Evolutionary conservation across 2,888 invertebrate species (phyloP).

Genomic region (Alloplasta piceator): DNA sequence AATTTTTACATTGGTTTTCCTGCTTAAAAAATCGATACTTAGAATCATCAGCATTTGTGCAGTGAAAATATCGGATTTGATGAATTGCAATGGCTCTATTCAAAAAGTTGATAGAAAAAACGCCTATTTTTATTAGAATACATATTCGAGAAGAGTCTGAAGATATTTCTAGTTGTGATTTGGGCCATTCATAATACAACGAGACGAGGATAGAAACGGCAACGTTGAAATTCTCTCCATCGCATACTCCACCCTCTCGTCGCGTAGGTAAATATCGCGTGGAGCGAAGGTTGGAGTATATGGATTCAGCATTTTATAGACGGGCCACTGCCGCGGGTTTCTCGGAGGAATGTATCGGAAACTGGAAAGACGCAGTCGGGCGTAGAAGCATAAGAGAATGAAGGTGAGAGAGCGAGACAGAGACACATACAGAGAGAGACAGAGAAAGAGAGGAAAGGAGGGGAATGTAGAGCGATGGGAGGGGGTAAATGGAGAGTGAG

Average conservation of each 20-base stretch:
- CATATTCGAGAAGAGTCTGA: conserved; percentile 14
- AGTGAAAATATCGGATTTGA: background rate
- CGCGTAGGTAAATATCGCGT: conserved; percentile 59
- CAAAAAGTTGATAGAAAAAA: background rate
- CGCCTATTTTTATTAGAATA: conserved; percentile 15
- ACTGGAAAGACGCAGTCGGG: conserved; percentile 71
- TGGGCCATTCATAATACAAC: conserved; percentile 29
- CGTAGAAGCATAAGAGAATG: conserved; percentile 51
- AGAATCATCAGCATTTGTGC: background rate
- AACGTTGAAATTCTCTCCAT: conserved; percentile 54
- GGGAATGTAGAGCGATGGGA: background rate
- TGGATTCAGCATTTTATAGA: conserved; percentile 49
- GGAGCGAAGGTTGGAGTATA: conserved; percentile 35
- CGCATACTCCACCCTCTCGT: conserved; percentile 3
- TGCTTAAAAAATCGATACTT: too few species aligned
- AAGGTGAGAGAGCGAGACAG: conserved; percentile 36
- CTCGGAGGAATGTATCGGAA: conserved; percentile 75
- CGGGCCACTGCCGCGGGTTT: conserved; percentile 67
- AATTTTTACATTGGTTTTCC: too few species aligned
- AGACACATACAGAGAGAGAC: background rate
- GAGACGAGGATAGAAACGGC: conserved; percentile 42
- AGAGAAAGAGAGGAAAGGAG: conserved; percentile 36
- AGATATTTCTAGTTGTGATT: conserved; percentile 32
- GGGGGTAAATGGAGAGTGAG: conserved; percentile 26
- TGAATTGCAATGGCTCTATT: too few species aligned